Percentiles rank a stretch among this genome's conserved stretches.
Conservation (phyloP, 53 echinoderm and acorn worm genomes). For the Hippasteria phrygiana region DNA sequence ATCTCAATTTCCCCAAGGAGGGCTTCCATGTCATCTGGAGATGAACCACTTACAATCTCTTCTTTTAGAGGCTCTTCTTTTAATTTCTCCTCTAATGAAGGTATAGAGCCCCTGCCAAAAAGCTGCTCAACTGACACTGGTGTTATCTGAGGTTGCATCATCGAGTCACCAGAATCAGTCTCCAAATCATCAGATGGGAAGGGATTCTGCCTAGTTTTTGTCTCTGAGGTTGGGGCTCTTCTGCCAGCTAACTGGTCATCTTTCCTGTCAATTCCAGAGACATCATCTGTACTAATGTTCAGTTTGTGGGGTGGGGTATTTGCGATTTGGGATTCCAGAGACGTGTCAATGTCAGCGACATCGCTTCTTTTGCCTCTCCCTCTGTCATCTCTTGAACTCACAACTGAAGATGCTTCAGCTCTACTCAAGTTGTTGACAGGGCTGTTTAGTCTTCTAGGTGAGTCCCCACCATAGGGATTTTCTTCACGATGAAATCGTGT, state of each 20-base stretch:
- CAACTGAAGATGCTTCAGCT: not conserved
- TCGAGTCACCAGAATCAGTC: not conserved
- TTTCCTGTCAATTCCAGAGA: not conserved
- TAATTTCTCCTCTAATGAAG: not conserved
- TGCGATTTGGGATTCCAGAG: not conserved
- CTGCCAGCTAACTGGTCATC: not conserved
- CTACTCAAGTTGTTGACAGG: constrained; percentile 4
- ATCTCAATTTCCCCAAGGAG: constrained; percentile 25
- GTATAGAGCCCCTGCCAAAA: not conserved
- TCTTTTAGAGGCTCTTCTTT: not conserved
- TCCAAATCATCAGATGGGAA: constrained; percentile 28
- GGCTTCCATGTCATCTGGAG: not conserved
- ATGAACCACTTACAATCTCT: not conserved
- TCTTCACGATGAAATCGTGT: not conserved
- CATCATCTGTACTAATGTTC: not conserved
- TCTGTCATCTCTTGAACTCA: not conserved
- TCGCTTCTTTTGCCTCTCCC: not conserved
- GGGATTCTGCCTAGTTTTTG: not conserved
- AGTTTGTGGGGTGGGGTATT: not conserved
- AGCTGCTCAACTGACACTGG: not conserved
- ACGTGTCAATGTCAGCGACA: not conserved
- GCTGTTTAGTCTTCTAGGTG: not conserved
- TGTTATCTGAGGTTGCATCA: not conserved
- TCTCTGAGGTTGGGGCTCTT: not conserved
- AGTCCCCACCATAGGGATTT: not conserved